Conservation (phyloP, 2,888 invertebrate genomes). For the Meganola albula region DNA sequence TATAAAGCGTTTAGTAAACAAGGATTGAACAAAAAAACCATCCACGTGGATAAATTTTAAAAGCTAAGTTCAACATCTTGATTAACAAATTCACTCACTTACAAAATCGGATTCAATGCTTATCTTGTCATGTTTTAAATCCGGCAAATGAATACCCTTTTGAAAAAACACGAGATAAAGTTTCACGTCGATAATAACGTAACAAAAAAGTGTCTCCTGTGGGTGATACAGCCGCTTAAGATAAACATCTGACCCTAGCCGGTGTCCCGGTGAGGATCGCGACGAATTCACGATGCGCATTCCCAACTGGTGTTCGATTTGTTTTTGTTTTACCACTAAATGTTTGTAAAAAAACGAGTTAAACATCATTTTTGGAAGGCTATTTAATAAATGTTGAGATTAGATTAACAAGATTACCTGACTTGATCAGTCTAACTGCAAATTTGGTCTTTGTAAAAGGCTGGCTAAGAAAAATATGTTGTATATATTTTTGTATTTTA, state of each 20-base stretch:
- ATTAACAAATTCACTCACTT: constrained; percentile 6
- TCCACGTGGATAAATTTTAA: too few relatives aligned
- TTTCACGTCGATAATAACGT: constrained; percentile 63
- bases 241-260: constrained; percentile 72
- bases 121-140: constrained; percentile 15
- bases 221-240: constrained; percentile 77
- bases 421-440: too few relatives aligned
- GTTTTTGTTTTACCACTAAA: constrained; percentile 51
- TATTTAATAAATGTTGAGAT: too few relatives aligned
- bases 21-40: too few relatives aligned
- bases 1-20: too few relatives aligned
- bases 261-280: constrained; percentile 60
- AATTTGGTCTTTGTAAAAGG: too few relatives aligned
- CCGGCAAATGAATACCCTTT: constrained; percentile 30
- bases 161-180: constrained; percentile 48
- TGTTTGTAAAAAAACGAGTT: constrained; percentile 27
- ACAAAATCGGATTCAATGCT: constrained; percentile 10
- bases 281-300: constrained; percentile 69
- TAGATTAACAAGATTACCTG: too few relatives aligned
- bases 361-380: constrained; percentile 21
- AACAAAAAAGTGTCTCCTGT: constrained; percentile 73
- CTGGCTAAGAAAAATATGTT: too few relatives aligned
- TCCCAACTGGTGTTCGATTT: constrained; percentile 43
- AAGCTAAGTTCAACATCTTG: too few relatives aligned
- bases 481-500: too few relatives aligned